Conservation (phyloP, 2,113 vertebrate species). For the Ploceus nigricollis region DNA sequence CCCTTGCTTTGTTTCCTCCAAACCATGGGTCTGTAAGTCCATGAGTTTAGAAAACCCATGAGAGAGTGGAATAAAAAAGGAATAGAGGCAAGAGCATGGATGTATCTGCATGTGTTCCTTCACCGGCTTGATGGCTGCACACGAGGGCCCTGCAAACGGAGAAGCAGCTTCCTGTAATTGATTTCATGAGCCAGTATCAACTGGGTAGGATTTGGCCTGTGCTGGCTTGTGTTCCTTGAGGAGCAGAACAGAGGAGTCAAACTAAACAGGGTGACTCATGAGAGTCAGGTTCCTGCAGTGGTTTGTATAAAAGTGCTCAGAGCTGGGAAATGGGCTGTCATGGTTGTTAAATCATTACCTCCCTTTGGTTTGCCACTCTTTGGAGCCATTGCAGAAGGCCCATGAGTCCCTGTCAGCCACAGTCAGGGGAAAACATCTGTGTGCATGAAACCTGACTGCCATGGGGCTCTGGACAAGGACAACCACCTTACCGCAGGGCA, state of each 20-base stretch:
- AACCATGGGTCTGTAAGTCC: not conserved
- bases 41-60: not conserved
- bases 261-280: not conserved
- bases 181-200: not conserved
- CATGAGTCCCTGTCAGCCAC: not conserved
- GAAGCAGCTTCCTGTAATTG: not conserved
- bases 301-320: not conserved
- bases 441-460: not conserved
- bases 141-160: not conserved
- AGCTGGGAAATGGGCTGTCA: not conserved
- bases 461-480: not conserved
- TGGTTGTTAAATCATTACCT: not conserved
- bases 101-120: not conserved
- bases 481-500: not conserved
- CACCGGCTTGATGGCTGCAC: not conserved
- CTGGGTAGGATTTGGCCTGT: not conserved
- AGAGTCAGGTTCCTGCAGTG: not conserved
- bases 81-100: not conserved
- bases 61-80: not conserved
- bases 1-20: not conserved
- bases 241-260: not conserved
- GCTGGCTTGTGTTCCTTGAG: not conserved
- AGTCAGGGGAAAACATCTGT: not conserved
- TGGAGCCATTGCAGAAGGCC: not conserved
- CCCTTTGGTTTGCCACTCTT: not conserved